Evolutionary conservation across 2,888 invertebrate genomes (phyloP), one percentile per base, ranked within the genome.

Genomic region (Pammene fasciana): DNA sequence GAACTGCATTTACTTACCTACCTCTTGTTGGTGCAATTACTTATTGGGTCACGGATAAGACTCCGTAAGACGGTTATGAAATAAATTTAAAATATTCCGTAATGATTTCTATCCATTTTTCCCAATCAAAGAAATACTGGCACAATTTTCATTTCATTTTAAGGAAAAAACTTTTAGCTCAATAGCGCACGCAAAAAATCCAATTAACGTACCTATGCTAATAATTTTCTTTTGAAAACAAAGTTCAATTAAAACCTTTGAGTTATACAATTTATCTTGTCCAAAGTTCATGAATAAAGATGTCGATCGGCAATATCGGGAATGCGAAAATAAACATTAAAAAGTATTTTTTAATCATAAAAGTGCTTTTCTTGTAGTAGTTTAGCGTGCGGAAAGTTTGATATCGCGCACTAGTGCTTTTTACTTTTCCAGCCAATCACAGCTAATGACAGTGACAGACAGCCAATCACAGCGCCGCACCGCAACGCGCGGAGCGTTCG

Each of bases 191-290:
- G 41, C 16, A 26, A 13, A 65, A 61, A 66, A 67, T 62, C 61
- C 67, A 70, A 70, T 70, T 67, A 70, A 61, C 41, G 55, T 71
- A 64, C 62, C 46, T 71, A 60, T 54, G 64, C 68, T 55, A 70
- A 70, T 65, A 59, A 65, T 65, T 64, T 71, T 59, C 54, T 60
- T 64, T 64, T 34, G 38, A 65, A 60, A 60, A 60, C 59, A 68
- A 71, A 68, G 54, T 65, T 60, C 54, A 60, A 64, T 65, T 55
- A 68, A 70, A 61, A 55, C 34, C 65, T 68, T 64, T 34, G 36
- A 68, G 68, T 68, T 71, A 65, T 46, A 67, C 65, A 65, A 65
- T 71, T 60, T 60, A 71, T 71, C 71, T 68, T 68, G 59, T 65
- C 52, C 57, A 60, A 65, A 71, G 60, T 68, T 65, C 65, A 68